Conservation (phyloP, 1,140 invertebrate species). For the Brachionus paranguensis region DNA sequence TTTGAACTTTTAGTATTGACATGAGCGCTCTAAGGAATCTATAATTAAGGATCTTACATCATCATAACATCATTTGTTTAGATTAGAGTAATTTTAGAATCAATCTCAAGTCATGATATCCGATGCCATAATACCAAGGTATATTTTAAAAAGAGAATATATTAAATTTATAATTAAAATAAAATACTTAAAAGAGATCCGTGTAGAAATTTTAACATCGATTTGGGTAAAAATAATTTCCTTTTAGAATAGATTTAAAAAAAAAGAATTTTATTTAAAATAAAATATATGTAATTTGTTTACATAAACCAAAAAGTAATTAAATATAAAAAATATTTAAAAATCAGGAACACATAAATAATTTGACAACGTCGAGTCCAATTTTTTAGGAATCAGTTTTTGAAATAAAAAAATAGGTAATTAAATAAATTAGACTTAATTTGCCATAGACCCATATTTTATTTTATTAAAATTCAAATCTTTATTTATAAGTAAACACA, state of each 20-base stretch:
- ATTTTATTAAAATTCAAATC: not conserved
- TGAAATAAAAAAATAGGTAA: not conserved
- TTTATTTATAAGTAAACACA: not conserved
- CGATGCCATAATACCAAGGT: not conserved
- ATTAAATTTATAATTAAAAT: not conserved
- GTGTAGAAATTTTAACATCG: not conserved
- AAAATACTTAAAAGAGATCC: not conserved
- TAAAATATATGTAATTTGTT: not conserved
- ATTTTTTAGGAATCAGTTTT: not conserved
- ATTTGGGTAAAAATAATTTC: not conserved
- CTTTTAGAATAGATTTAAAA: not conserved
- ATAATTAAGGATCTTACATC: not conserved
- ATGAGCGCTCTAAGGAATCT: not conserved
- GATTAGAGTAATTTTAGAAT: not conserved
- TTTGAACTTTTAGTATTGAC: not conserved
- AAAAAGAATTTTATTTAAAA: not conserved
- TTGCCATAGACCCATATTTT: not conserved
- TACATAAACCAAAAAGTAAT: not conserved
- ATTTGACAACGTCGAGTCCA: slow-evolving; percentile 15
- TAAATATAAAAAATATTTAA: not conserved
- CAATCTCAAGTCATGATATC: not conserved
- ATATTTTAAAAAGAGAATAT: not conserved
- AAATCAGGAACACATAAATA: not conserved
- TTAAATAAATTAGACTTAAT: not conserved
- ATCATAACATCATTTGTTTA: not conserved